Evolutionary conservation across 2,113 vertebrate genomes (phyloP), one percentile per base, ranked within the genome.

Genomic region (Donacobius atricapilla): DNA sequence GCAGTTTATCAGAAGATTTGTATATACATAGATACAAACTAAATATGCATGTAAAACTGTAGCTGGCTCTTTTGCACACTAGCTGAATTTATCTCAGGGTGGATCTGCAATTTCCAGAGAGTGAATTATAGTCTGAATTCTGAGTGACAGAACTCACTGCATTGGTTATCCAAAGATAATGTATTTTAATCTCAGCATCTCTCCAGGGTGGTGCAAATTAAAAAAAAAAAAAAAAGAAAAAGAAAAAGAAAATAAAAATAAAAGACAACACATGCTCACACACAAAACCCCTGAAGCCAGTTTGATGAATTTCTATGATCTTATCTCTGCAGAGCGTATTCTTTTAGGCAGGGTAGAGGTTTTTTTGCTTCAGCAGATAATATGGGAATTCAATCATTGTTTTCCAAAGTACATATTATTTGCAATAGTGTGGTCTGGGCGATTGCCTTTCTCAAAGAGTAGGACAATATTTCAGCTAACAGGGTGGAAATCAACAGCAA

Each of bases 401-500:
- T 97, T 96, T 94, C 94, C 90, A 94, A 96, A 95, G 94, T 90
- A 83, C 53, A 4, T 79, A 92, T 95, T 97, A 94, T 96, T 96
- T 94, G 93, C 86, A 90, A 72, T 56, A 57, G 72, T 25, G 72
- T 57, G 77, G 85, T 82, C 94, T 87, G 69, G 64, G n/a, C 8
- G 6, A 96, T 89, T 91, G 96, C 72, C 80, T 91, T 90, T 76
- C 88, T 97, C 86, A 91, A 90, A 96, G 76, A 95, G 80, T 53
- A 89, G 83, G 72, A 87, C 95, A 79, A 57, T 94, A 94, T 95
- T 96, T 96, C 94, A 96, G 72, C 96, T 94, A 97, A 92, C 92
- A 94, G 93, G 92, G 83, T 95, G 69, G 94, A 95, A 97, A 97
- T 97, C 96, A 92, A 97, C 96, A 94, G 80, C 53, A 81, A 96